A percentile compares a stretch with the other conserved stretches of the same genome.
Evolutionary conservation across 2,113 vertebrate species (phyloP).

Genomic region (Australoheros scitulus): DNA sequence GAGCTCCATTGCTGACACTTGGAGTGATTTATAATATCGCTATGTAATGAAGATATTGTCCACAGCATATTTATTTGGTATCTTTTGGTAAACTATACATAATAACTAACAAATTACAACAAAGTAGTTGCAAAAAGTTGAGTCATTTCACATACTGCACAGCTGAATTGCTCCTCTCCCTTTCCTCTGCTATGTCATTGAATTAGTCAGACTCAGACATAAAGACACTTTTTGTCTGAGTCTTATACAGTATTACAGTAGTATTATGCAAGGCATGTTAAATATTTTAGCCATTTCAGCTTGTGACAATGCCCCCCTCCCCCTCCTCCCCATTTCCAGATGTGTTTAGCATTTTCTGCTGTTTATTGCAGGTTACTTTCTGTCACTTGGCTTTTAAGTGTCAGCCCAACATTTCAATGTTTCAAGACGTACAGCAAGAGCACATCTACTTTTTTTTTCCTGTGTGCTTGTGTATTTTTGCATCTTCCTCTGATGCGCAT

Average conservation of each 20-base stretch:
- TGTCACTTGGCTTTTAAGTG: neutral
- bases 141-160: neutral
- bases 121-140: neutral
- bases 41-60: too few species aligned
- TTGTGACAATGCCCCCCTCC: neutral
- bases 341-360: neutral
- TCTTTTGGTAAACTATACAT: too few species aligned
- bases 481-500: slow-evolving; percentile 13
- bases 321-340: neutral
- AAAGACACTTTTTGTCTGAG: neutral
- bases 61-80: too few species aligned
- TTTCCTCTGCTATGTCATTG: neutral
- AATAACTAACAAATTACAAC: too few species aligned
- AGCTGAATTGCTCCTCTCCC: slow-evolving; percentile 1
- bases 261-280: slow-evolving; percentile 18
- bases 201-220: slow-evolving; percentile 27
- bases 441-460: neutral
- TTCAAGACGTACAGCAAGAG: neutral
- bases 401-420: neutral
- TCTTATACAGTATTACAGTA: too few species aligned
- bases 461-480: neutral
- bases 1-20: too few species aligned
- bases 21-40: too few species aligned
- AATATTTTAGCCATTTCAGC: slow-evolving; percentile 1
- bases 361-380: neutral